A percentile compares a stretch with the other conserved stretches of the same genome.
phyloP scores from a whole-genome alignment of 2,797 vertebrate genomes.

The Periophthalmus magnuspinnatus region DNA sequence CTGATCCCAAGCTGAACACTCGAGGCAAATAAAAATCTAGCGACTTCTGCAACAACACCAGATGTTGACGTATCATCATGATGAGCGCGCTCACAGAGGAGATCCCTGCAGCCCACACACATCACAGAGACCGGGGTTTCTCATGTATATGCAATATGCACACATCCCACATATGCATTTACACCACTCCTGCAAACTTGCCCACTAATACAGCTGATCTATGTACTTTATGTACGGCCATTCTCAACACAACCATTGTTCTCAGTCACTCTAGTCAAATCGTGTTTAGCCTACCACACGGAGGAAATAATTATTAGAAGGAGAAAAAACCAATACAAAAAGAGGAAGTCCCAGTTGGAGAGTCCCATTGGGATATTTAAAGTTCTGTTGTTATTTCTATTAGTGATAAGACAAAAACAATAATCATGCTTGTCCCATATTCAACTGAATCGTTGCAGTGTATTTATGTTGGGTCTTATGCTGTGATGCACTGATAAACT shows the following conservation, averaged over 20 bases:
- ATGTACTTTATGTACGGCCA: constrained; percentile 36
- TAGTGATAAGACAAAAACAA: constrained; percentile 38
- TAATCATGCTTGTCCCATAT: constrained; percentile 19
- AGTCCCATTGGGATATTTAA: constrained; percentile 33
- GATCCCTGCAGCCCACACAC: constrained; percentile 25
- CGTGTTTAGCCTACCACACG: constrained; percentile 26
- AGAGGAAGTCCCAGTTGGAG: constrained; percentile 26
- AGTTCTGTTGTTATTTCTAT: constrained; percentile 13
- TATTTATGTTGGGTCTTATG: constrained; percentile 20
- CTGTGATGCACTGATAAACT: background rate
- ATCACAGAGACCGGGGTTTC: background rate
- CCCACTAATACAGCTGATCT: constrained; percentile 32
- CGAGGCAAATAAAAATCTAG: constrained; percentile 50
- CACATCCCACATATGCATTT: constrained; percentile 12
- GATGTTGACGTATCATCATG: constrained; percentile 58
- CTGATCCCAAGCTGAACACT: constrained; percentile 39
- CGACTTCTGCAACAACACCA: constrained; percentile 49
- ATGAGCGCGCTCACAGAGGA: constrained; percentile 31
- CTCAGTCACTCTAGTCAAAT: constrained; percentile 17
- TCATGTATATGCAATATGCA: background rate
- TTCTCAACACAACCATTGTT: constrained; percentile 25
- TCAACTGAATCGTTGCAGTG: constrained; percentile 11
- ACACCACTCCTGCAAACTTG: background rate
- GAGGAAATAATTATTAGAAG: constrained; percentile 29
- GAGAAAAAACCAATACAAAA: constrained; percentile 7